phyloP scores from a whole-genome alignment of 2,113 vertebrate genomes.

The Dendropsophus ebraccatus region DNA sequence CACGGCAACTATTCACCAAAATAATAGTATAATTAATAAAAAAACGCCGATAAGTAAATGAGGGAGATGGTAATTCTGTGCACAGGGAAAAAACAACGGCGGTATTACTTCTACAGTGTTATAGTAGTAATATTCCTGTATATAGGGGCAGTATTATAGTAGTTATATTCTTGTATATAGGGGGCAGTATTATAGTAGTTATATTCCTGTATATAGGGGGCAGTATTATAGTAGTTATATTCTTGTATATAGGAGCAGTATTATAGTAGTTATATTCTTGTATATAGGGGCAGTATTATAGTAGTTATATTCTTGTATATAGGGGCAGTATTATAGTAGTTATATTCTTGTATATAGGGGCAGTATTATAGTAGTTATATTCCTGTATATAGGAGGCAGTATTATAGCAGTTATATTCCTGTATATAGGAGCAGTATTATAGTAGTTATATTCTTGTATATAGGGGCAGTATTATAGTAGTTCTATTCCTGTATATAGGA shows the following conservation, averaged over 20 bases:
- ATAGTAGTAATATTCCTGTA: not conserved
- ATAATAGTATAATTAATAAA: slow-evolving; percentile 44
- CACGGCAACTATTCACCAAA: slow-evolving; percentile 65
- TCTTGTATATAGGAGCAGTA: slow-evolving; percentile 4
- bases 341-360: not conserved
- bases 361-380: slow-evolving; percentile 6
- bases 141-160: not conserved
- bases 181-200: not conserved
- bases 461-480: slow-evolving; percentile 8
- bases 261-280: slow-evolving; percentile 15
- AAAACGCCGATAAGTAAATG: slow-evolving; percentile 37
- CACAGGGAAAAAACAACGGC: no score
- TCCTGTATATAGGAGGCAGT: not conserved
- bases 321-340: not conserved
- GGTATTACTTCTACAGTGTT: not conserved
- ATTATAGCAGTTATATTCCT: not conserved
- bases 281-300: not conserved
- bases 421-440: not conserved
- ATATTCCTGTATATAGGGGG: not conserved
- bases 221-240: slow-evolving; percentile 15
- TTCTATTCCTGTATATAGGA: not conserved
- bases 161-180: not conserved
- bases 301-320: not conserved
- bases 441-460: slow-evolving; percentile 12
- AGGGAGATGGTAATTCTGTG: not conserved